Evolutionary conservation across 2,797 vertebrate species (phyloP).

Genomic region (Rhabdophis nuchalis): DNA sequence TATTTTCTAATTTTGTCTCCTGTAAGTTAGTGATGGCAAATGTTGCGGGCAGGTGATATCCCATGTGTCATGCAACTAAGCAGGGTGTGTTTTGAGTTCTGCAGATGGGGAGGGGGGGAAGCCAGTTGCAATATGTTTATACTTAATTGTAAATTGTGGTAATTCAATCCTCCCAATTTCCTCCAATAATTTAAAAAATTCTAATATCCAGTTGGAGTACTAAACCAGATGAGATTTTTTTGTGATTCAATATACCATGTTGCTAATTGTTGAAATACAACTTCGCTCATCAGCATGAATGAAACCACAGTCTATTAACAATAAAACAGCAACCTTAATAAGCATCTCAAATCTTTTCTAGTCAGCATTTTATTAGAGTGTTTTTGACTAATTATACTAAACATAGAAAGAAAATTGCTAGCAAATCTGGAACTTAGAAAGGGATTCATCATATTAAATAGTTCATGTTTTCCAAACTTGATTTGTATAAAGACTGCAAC

Average conservation of each 20-base stretch:
- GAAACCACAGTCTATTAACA: not conserved
- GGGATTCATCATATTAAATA: rapidly evolving
- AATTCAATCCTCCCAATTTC: not conserved
- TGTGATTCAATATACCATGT: not conserved
- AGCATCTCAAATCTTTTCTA: not conserved
- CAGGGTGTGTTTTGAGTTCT: not conserved
- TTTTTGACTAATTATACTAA: not conserved
- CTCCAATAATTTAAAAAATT: not conserved
- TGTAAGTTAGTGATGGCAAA: not conserved
- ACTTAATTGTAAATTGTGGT: not conserved
- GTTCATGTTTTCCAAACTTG: not conserved
- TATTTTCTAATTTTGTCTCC: not conserved
- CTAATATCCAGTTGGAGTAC: not conserved
- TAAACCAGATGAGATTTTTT: not conserved
- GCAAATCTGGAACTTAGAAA: not conserved
- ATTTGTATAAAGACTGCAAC: not conserved
- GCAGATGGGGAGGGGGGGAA: not conserved
- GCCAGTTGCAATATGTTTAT: not conserved
- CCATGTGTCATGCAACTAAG: not conserved
- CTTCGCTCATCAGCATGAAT: not conserved
- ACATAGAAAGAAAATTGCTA: not conserved
- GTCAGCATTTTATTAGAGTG: not conserved
- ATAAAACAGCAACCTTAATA: not conserved
- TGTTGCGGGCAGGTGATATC: not conserved
- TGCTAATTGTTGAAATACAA: not conserved